phyloP scores from a whole-genome alignment of 2,797 vertebrate genomes.

The Lepus townsendii region DNA sequence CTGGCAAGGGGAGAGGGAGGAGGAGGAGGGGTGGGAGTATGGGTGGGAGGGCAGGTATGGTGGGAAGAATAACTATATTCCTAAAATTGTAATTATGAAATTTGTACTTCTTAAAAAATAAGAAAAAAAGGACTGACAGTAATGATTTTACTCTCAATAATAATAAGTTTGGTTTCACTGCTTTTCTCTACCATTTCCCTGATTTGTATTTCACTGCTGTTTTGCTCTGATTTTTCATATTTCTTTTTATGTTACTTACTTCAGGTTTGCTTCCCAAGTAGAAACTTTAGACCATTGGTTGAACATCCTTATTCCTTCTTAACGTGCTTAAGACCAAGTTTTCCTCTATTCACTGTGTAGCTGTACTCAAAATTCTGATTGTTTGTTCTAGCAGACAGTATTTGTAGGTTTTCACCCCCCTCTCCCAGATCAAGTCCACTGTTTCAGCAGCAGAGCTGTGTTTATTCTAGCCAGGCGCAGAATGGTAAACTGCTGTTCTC shows the following conservation, averaged over 20 bases:
- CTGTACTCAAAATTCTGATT: not conserved
- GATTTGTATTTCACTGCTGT: not conserved
- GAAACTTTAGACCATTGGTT: not conserved
- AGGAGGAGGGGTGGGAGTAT: too few relatives aligned
- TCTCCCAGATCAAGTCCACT: not conserved
- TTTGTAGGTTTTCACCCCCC: not conserved
- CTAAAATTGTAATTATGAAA: too few relatives aligned
- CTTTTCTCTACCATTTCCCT: not conserved
- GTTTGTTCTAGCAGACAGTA: not conserved
- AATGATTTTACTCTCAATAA: too few relatives aligned
- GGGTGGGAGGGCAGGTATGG: too few relatives aligned
- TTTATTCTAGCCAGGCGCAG: not conserved
- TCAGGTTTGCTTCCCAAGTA: not conserved
- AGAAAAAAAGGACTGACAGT: too few relatives aligned
- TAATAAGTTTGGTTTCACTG: not conserved
- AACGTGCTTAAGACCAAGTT: not conserved
- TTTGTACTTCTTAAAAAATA: too few relatives aligned
- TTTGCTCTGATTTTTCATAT: not conserved
- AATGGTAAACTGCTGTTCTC: not conserved
- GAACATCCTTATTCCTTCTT: not conserved
- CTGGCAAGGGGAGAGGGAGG: too few relatives aligned
- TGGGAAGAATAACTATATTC: too few relatives aligned
- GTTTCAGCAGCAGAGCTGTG: not conserved
- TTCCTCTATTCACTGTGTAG: not conserved
- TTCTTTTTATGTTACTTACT: not conserved